These are phyloP conservation scores for Furcifer pardalis DNA, from an alignment of 2,797 vertebrate genomes.

Conservation along the genomic window DNA sequence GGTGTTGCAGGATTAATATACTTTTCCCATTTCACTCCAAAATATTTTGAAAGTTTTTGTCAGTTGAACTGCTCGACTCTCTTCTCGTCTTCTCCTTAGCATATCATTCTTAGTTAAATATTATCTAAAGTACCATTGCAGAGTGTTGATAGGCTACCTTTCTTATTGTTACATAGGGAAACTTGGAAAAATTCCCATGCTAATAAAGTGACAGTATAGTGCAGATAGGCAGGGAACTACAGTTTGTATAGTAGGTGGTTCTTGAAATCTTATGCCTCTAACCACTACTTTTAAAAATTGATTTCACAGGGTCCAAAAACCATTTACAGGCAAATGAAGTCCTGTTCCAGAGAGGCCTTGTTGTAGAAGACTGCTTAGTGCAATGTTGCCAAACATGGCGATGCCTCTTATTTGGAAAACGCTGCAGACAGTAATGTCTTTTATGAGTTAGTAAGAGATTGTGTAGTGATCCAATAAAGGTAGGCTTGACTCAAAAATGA, in stretches of 20 bases:
- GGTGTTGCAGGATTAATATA: constrained; percentile 43
- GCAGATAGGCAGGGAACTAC: not conserved
- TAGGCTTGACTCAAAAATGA: not conserved
- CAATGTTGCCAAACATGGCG: not conserved
- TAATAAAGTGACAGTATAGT: not conserved
- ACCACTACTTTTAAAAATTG: not conserved
- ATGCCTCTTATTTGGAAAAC: not conserved
- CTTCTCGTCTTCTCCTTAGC: constrained; percentile 22
- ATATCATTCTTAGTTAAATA: constrained; percentile 27
- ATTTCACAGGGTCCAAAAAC: not conserved
- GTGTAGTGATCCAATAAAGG: not conserved
- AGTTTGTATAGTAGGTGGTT: not conserved
- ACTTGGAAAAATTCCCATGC: not conserved
- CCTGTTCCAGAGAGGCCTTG: not conserved
- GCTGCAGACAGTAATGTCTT: not conserved
- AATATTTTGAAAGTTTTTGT: constrained; percentile 40
- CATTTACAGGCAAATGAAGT: not conserved
- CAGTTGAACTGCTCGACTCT: constrained; percentile 6
- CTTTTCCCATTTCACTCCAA: constrained; percentile 52
- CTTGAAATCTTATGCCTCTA: not conserved
- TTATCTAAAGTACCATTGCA: not conserved
- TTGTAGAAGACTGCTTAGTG: not conserved
- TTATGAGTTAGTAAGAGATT: not conserved
- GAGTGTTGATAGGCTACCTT: not conserved
- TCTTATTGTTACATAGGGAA: not conserved